Base-by-base conservation (phyloP, 2,888 invertebrate species). In the Melolontha melolontha region DNA sequence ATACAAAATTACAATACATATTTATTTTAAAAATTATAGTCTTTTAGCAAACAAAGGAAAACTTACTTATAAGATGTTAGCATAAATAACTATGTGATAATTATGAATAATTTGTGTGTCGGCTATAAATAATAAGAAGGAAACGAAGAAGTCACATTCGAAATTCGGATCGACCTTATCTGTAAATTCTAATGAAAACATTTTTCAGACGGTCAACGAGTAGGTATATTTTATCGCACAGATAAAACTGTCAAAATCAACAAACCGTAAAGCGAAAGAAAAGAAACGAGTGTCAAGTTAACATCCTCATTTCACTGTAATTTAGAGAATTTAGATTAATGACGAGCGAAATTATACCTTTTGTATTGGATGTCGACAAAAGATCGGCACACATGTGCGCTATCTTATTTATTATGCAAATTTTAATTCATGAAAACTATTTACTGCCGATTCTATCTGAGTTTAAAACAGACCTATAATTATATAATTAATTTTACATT, bases 271-370 rank as follows among this genome's bases (percentile, higher is more conserved):
- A 49, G 11, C 16, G 29, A 34, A 62, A 62, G 47, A 29, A 62
- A 62, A 62, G 59, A 62, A n/a, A 47, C 42, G 29, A 62, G 27
- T 62, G 59, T 49, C 59, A 62, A 47, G 59, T 27, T 49, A 62
- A 39, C 44, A 44, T 57, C 29, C 57, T 44, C 57, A 42, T 42
- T 44, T 41, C 57, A 57, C 12, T 57, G 29, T 57, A 57, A 42
- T 57, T 57, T 44, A 57, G 8, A 44, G 57, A 44, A 57, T 57
- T 57, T 57, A 57, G 57, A 57, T 57, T 57, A 57, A 57, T 44
- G 57, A 41, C 44, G 42, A 44, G 29, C 57, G 42, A 62, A 62
- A 62, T 62, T 62, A 62, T 47, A 62, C 59, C 34, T 39, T 29
- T 47, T 62, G n/a, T 62, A 62, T 62, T 17, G 47, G 47, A 62